Evolutionary conservation across 2,797 vertebrate genomes (phyloP).

Genomic region (Antrozous pallidus): DNA sequence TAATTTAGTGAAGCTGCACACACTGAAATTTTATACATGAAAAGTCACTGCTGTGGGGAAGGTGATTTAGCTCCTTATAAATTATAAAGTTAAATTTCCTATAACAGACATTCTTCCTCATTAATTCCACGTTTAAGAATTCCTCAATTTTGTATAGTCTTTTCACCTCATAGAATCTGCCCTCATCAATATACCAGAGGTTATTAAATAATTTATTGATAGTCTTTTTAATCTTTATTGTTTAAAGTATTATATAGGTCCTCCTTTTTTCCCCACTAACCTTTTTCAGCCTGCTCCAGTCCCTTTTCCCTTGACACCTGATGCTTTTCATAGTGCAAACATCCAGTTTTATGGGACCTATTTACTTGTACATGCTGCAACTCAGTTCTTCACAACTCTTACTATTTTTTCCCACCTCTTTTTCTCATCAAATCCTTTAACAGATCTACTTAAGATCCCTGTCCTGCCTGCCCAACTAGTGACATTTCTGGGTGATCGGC

Average conservation of each 20-base stretch:
- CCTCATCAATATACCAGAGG: not conserved
- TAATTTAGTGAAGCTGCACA: not conserved
- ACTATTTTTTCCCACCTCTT: not conserved
- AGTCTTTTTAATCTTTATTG: not conserved
- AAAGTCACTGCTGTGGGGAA: not conserved
- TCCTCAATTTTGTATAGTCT: not conserved
- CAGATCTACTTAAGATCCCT: slow-evolving; percentile 1
- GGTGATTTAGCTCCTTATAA: not conserved
- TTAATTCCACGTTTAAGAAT: not conserved
- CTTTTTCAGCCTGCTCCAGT: too few relatives aligned
- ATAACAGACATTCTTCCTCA: not conserved
- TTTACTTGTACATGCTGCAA: not conserved
- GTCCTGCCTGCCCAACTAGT: not conserved
- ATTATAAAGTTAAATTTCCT: not conserved
- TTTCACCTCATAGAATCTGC: not conserved
- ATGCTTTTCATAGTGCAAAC: not conserved
- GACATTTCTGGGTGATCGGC: slow-evolving; percentile 27
- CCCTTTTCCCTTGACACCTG: not conserved
- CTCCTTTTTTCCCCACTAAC: too few relatives aligned
- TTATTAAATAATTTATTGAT: not conserved
- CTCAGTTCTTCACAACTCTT: not conserved
- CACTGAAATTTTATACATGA: not conserved
- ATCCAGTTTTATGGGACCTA: not conserved
- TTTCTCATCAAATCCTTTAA: slow-evolving; percentile 22
- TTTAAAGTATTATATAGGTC: too few relatives aligned